phyloP scores from a whole-genome alignment of 2,888 invertebrate species.

The Tortricodes alternella region DNA sequence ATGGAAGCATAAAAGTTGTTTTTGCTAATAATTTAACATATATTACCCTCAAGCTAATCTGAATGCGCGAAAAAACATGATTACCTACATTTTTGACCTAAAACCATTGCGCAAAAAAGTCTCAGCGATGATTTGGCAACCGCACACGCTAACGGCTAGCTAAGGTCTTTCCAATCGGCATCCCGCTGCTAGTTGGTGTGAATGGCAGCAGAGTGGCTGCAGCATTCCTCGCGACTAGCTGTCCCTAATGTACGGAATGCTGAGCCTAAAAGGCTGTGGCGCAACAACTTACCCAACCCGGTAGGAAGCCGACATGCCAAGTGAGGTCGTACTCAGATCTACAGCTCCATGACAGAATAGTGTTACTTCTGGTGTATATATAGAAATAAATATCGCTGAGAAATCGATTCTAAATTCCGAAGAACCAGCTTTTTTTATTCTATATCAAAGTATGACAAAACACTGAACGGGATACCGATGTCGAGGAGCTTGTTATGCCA shows the following conservation, averaged over 20 bases:
- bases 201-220: conserved; percentile 13
- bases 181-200: conserved; percentile 18
- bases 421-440: too few species aligned
- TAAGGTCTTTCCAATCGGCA: conserved; percentile 30
- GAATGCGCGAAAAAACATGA: conserved; percentile 17
- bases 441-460: not conserved
- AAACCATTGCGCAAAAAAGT: conserved; percentile 17
- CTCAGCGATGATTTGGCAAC: conserved; percentile 16
- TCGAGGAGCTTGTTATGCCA: not conserved
- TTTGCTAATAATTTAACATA: too few species aligned
- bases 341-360: not conserved
- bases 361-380: too few species aligned
- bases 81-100: conserved; percentile 11
- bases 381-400: not conserved
- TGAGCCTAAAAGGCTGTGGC: conserved; percentile 21
- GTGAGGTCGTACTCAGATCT: too few species aligned
- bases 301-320: conserved; percentile 9
- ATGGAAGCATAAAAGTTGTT: too few species aligned
- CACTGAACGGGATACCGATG: not conserved
- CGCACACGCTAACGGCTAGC: conserved; percentile 14
- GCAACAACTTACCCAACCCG: conserved; percentile 25
- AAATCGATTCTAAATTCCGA: too few species aligned
- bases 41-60: too few species aligned
- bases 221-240: conserved; percentile 28
- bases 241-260: conserved; percentile 29